Conservation (phyloP, 2,797 vertebrate genomes). For the Champsocephalus gunnari region DNA sequence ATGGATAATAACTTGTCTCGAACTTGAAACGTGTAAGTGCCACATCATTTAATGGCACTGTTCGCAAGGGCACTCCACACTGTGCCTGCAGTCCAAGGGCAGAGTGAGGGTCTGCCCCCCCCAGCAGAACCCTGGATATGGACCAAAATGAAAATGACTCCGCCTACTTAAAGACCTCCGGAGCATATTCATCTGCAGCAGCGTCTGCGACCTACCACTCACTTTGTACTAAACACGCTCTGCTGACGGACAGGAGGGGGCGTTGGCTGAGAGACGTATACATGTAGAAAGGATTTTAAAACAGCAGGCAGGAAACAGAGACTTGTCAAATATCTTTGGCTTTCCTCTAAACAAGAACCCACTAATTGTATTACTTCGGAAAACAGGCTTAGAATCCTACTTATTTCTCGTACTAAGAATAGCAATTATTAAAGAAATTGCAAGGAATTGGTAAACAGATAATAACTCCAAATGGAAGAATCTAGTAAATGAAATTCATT, state of each 20-base stretch:
- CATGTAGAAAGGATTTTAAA: no score
- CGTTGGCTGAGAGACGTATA: neutral
- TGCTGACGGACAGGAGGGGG: conserved; percentile 26
- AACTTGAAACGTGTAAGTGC: conserved; percentile 28
- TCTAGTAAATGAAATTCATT: no score
- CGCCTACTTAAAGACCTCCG: neutral
- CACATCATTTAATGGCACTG: conserved; percentile 26
- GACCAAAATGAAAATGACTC: conserved; percentile 45
- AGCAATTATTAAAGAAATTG: no score
- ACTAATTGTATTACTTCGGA: no score
- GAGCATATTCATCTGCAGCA: conserved; percentile 4
- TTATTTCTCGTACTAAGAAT: no score
- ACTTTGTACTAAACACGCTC: conserved; percentile 50
- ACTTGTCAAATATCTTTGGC: no score
- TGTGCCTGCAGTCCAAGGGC: conserved; percentile 38
- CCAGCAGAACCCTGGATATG: conserved; percentile 35
- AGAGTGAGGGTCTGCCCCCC: conserved; percentile 1
- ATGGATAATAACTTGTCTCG: conserved; percentile 65
- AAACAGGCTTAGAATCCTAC: no score
- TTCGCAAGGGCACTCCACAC: conserved; percentile 22
- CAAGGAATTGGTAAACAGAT: no score
- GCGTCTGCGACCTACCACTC: conserved; percentile 38
- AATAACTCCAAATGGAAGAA: no score
- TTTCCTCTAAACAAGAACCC: no score
- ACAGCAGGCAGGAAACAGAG: no score